Percentiles rank a stretch among this genome's conserved stretches.
Conservation (phyloP, 2,113 vertebrate species). For the Meriones unguiculatus region DNA sequence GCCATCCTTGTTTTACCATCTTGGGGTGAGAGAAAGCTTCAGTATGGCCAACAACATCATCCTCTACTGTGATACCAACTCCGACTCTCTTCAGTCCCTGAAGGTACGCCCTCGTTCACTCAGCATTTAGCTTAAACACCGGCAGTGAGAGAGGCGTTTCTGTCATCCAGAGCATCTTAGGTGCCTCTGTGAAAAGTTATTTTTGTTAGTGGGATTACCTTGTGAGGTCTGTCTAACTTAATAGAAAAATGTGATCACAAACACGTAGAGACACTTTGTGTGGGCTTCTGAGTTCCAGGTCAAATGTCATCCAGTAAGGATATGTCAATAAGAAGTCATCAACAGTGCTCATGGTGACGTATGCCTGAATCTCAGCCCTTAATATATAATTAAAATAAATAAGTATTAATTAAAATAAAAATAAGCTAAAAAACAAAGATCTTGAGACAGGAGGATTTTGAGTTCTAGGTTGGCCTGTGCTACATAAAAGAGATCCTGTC, state of each 20-base stretch:
- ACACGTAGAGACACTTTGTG: not conserved
- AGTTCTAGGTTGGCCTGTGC: not conserved
- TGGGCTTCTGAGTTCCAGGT: not conserved
- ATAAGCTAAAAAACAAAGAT: no score
- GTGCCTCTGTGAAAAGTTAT: not conserved
- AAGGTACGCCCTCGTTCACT: constrained; percentile 89
- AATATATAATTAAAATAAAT: no score
- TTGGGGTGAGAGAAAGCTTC: constrained; percentile 98
- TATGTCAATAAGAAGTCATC: not conserved
- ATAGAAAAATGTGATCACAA: not conserved
- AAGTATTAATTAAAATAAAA: no score
- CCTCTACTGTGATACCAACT: constrained; percentile 97
- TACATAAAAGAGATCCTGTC: not conserved
- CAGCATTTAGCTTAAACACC: not conserved
- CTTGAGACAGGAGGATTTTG: not conserved
- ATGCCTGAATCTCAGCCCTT: not conserved
- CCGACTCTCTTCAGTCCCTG: constrained; percentile 95
- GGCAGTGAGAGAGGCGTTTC: not conserved
- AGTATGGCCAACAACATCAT: constrained; percentile 99
- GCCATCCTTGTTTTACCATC: constrained; percentile 97
- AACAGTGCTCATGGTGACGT: no score
- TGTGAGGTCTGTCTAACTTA: not conserved
- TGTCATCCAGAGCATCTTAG: not conserved
- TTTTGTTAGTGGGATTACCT: not conserved
- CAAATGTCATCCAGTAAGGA: not conserved